phyloP scores from a whole-genome alignment of 2,888 invertebrate genomes.

The Calameuta pallipes region DNA sequence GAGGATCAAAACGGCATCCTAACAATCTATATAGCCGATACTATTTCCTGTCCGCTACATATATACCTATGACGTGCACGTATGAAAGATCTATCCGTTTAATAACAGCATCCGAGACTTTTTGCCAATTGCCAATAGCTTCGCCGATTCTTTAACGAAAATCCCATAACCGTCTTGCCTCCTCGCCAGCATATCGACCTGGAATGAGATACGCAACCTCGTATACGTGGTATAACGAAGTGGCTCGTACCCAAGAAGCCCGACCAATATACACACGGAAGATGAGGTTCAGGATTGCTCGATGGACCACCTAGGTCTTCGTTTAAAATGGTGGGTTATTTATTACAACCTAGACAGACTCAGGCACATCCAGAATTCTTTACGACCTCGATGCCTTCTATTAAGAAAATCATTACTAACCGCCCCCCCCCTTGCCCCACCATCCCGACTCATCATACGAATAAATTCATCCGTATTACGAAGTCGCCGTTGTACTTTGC shows the following conservation, averaged over 20 bases:
- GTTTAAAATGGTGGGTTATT: conserved; percentile 20
- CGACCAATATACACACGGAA: not conserved
- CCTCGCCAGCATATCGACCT: not conserved
- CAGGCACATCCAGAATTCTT: not conserved
- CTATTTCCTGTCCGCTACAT: not conserved
- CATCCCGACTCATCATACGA: not conserved
- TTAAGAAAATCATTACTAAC: not conserved
- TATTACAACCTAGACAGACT: conserved; percentile 9
- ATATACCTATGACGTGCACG: too few relatives aligned
- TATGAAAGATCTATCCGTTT: too few relatives aligned
- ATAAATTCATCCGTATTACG: not conserved
- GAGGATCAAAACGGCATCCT: not conserved
- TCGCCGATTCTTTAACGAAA: not conserved
- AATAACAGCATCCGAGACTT: too few relatives aligned
- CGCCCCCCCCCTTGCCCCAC: not conserved
- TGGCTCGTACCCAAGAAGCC: not conserved
- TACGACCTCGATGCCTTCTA: conserved; percentile 1
- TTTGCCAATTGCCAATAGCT: not conserved
- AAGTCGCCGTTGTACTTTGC: not conserved
- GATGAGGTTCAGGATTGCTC: not conserved
- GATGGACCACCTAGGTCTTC: conserved; percentile 6
- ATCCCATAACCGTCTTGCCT: not conserved
- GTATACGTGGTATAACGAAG: not conserved
- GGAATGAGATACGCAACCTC: not conserved
- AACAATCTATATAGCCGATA: not conserved